These are phyloP conservation scores for Sebastes trivittatus DNA, from an alignment of 2,797 vertebrate genomes.

Conservation along the genomic window DNA sequence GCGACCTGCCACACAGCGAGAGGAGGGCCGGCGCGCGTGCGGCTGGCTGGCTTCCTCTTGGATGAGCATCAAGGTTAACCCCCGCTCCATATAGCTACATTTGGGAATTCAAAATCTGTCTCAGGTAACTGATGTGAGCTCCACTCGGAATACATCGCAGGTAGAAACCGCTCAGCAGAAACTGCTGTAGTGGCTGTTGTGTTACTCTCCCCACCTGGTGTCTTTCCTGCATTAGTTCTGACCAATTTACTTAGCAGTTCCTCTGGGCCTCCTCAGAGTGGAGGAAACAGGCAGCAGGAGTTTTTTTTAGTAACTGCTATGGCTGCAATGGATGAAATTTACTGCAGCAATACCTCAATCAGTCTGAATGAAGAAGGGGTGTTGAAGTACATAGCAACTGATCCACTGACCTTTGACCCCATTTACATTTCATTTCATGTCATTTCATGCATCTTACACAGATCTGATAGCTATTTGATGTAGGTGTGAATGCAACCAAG, in stretches of 20 bases:
- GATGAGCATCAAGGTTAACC: conserved; percentile 51
- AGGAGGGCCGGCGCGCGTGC: neutral
- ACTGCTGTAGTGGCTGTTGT: conserved; percentile 31
- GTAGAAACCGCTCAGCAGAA: conserved; percentile 2
- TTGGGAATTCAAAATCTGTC: conserved; percentile 24
- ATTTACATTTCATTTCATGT: neutral
- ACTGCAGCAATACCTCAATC: neutral
- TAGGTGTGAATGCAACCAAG: neutral
- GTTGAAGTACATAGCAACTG: neutral
- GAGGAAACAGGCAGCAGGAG: conserved; percentile 29
- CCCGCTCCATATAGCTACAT: neutral
- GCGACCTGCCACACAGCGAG: conserved; percentile 31
- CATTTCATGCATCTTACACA: neutral
- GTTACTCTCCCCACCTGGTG: conserved; percentile 48
- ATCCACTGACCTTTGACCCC: conserved; percentile 4
- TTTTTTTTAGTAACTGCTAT: conserved; percentile 21
- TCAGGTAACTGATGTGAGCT: conserved; percentile 26
- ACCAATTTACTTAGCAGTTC: conserved; percentile 58
- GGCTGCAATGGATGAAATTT: conserved; percentile 30
- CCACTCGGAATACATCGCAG: conserved; percentile 8
- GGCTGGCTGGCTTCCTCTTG: conserved; percentile 30
- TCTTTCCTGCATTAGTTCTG: conserved; percentile 61
- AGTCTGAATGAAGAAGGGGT: neutral
- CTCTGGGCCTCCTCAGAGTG: conserved; percentile 32
- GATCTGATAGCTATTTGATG: neutral